Evolutionary conservation across 2,888 invertebrate species (phyloP).

Genomic region (Lottia scabra): DNA sequence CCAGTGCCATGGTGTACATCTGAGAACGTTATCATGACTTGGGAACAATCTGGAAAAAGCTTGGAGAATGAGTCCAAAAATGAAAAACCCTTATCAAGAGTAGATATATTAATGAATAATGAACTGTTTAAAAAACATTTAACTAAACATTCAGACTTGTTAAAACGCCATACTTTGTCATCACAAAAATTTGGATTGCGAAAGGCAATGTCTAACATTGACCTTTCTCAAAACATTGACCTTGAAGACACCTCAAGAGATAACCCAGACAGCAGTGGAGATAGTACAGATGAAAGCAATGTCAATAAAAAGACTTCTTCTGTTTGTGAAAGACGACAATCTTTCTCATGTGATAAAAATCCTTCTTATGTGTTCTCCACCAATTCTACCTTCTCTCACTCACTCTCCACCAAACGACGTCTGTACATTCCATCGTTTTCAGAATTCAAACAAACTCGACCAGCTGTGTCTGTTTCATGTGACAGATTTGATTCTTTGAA

Average conservation of each 20-base stretch:
- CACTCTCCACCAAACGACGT: background rate
- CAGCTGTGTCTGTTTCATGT: background rate
- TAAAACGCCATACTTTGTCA: slow-evolving; percentile 22
- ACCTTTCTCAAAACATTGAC: slow-evolving; percentile 29
- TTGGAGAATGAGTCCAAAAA: background rate
- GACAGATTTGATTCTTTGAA: background rate
- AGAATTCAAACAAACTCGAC: background rate
- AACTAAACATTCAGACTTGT: slow-evolving; percentile 39
- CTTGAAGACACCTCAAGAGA: background rate
- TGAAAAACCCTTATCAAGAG: slow-evolving; percentile 31
- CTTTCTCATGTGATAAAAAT: background rate
- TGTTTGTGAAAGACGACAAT: background rate
- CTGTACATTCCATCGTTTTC: background rate
- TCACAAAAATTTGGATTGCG: slow-evolving; percentile 30
- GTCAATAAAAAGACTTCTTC: too few species aligned
- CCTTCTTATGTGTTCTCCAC: background rate
- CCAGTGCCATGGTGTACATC: too few species aligned
- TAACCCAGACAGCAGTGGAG: background rate
- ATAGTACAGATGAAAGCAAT: too few species aligned
- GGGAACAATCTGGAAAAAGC: too few species aligned
- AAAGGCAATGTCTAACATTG: slow-evolving; percentile 49
- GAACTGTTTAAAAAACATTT: slow-evolving; percentile 51
- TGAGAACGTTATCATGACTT: too few species aligned
- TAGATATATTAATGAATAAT: slow-evolving; percentile 47
- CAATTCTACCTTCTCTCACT: background rate